Base-by-base conservation (phyloP, 2,797 vertebrate species). In the Acipenser transmontanus region DNA sequence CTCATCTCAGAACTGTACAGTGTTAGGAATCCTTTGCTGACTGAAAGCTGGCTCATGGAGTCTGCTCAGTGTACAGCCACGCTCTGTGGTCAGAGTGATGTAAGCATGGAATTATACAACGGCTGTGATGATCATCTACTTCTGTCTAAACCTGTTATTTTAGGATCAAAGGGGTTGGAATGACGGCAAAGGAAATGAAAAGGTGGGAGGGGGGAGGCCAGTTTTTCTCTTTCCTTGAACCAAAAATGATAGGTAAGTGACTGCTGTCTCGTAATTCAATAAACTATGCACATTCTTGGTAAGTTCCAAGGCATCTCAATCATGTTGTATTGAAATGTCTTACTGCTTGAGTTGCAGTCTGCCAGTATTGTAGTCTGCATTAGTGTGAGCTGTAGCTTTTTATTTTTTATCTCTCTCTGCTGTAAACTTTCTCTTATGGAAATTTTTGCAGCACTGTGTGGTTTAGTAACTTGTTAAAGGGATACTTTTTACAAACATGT, bases 81-180 rank as follows among this genome's bases (percentile, higher is more conserved):
- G 56, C 49, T 69, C 63, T 50, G 11, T 8, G 50, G 49, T 69
- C 65, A 52, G 49, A 60, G 48, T 60, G 65, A 60, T 66, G 65
- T 60, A 66, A 66, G 48, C 57, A 34, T 59, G 65, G 56, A 66
- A 50, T 50, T 60, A 60, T 50, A 57, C 56, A 66, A 66, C 57
- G 6, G 47, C 65, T 50, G 48, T n/a, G 48, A 60, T 66, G 65
- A 59, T 66, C 48, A 49, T 60, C 57, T 66, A 50, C 65, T 66
- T 66, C 54, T 57, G 64, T 65, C 64, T 65, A 20, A 47, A 65
- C 52, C 34, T 65, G 52, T 65, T 65, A 57, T 59, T 65, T 65
- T 54, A 20, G 64, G 54, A 65, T 65, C 52, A 65, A 65, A 59
- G 47, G 54, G 64, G 51, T 8, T 57, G 52, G 52, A 49, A 59